Evolutionary conservation across 2,888 invertebrate genomes (phyloP).

Genomic region (Camponotus fellah): DNA sequence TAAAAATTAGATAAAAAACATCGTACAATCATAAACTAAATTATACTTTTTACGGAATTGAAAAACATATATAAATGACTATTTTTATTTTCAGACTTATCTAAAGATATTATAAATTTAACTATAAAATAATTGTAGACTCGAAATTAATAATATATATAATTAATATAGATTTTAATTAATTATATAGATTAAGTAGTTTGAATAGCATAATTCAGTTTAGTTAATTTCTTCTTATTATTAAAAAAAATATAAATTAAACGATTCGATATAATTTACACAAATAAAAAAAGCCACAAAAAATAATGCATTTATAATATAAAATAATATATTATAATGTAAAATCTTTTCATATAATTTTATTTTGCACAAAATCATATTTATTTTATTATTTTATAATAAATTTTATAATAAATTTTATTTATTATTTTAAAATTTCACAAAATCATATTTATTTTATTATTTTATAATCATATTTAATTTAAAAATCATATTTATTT

Average conservation of each 20-base stretch:
- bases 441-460: too few species aligned
- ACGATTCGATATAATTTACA: background rate
- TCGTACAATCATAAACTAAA: background rate
- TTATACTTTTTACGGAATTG: background rate
- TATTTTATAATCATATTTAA: too few species aligned
- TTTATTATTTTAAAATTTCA: too few species aligned
- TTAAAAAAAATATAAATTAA: background rate
- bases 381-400: too few species aligned
- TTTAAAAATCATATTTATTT: too few species aligned
- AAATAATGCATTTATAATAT: background rate
- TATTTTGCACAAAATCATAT: background rate
- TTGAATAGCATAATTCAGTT: too few species aligned
- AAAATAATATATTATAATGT: background rate
- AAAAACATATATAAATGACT: background rate
- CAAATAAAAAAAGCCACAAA: background rate
- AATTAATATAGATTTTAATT: too few species aligned
- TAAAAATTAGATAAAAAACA: conserved; percentile 28
- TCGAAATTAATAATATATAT: background rate
- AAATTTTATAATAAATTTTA: too few species aligned
- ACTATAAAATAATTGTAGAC: conserved; percentile 5
- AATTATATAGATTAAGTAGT: conserved; percentile 29
- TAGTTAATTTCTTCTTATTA: conserved; percentile 38
- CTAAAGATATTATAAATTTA: background rate
- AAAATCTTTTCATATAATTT: background rate
- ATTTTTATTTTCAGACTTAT: background rate